Evolutionary conservation across 1,140 invertebrate genomes (phyloP), one percentile per base, ranked within the genome.

Genomic region (Aradophagus sp.): DNA sequence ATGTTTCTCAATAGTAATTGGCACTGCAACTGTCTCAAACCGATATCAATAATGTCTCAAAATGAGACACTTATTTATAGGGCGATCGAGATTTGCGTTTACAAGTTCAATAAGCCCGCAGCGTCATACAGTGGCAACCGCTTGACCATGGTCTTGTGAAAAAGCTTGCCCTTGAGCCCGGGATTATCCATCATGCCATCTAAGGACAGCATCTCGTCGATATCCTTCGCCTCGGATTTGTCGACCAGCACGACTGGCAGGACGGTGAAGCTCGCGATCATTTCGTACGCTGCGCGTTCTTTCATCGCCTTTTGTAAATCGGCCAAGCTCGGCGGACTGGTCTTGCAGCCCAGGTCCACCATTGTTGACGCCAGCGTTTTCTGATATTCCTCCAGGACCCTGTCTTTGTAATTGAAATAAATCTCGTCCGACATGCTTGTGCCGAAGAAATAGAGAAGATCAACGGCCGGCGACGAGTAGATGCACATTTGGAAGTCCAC

Each of bases 401-500:
- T 52, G 5, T 86, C 77, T n/a, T 75, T 78, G 5, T 85, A 65
- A 12, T 80, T 56, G 0, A 71, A 36, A 12, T 76, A 52, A 1
- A 83, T 50, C 0, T 82, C 73, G 8, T 76, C 63, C 5, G 53
- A 48, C 3, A 77, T 47, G 53, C 87, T 88, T 0, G 87, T 87
- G 34, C 80, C 79, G 13, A 88, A 74, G 55, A 89, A 89, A 65
- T 88, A 89, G 8, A 79, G 80, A 0, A 89, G 48, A 75, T 89
- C 88, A 1, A 87, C 44, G 1, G 81, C 86, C 5, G 87, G 87
- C 19, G 86, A 87, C 6, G 74, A 68, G 36, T 86, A 86, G 7
- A 77, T 11, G 16, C 72, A 62, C 29, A 86, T 19, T 80, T 89
- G 89, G 50, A 87, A 89, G 61, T 89, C 88, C 19, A 89, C 84